Percentiles rank a stretch among this genome's conserved stretches.
phyloP scores from a whole-genome alignment of 1,140 invertebrate species.

The Asbolus verrucosus region DNA sequence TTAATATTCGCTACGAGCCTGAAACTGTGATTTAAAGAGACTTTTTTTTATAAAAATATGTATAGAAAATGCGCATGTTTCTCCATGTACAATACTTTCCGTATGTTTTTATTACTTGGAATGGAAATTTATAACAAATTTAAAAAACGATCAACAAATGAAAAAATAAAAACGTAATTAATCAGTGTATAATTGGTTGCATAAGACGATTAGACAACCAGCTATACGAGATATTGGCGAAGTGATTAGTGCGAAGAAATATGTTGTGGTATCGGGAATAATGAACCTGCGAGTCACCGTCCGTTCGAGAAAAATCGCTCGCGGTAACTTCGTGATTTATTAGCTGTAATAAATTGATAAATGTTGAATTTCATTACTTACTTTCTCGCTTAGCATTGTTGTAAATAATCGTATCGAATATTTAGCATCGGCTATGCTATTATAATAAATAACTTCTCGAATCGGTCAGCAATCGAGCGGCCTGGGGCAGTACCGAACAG shows the following conservation, averaged over 20 bases:
- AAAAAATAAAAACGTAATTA: background rate
- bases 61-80: too few species aligned
- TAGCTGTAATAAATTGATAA: conserved; percentile 46
- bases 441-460: conserved; percentile 47
- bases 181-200: conserved; percentile 10
- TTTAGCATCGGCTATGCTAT: conserved; percentile 43
- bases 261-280: background rate
- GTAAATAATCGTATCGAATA: conserved; percentile 50
- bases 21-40: too few species aligned
- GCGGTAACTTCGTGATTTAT: conserved; percentile 21
- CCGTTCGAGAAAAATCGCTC: conserved; percentile 29
- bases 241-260: conserved; percentile 18
- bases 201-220: background rate
- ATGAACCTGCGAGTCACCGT: conserved; percentile 30
- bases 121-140: too few species aligned
- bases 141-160: too few species aligned
- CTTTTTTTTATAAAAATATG: too few species aligned
- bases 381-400: conserved; percentile 44
- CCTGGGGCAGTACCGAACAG: conserved; percentile 34
- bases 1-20: too few species aligned
- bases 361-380: conserved; percentile 48
- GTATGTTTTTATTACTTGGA: too few species aligned
- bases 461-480: conserved; percentile 46
- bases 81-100: too few species aligned
- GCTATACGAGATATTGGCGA: background rate